phyloP scores from a whole-genome alignment of 2,113 vertebrate species.

The Empidonax traillii region DNA sequence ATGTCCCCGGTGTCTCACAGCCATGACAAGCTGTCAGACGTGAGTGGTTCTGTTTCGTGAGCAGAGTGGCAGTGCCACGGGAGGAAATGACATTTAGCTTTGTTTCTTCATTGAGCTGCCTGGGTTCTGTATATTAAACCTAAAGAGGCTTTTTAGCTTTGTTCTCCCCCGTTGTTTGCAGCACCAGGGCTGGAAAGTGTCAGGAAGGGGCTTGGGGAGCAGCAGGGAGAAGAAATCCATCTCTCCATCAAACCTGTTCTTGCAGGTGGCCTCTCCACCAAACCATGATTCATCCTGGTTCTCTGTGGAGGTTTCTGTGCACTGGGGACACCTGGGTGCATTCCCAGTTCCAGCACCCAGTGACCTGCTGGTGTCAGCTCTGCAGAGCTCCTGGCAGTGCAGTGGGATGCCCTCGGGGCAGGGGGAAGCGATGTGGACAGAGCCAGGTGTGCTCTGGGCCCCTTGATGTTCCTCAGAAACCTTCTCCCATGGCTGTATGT shows the following conservation, averaged over 20 bases:
- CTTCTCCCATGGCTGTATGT: background rate
- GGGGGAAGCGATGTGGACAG: background rate
- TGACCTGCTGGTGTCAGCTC: background rate
- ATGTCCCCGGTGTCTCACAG: background rate
- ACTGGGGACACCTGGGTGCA: fast-evolving
- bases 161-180: background rate
- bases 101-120: constrained; percentile 30
- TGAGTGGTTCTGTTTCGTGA: background rate
- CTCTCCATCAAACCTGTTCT: background rate
- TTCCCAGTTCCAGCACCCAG: background rate
- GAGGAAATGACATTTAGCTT: constrained; percentile 34
- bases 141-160: background rate
- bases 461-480: background rate
- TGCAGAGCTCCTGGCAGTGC: fast-evolving
- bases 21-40: background rate
- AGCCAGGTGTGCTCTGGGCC: background rate
- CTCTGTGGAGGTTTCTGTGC: background rate
- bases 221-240: background rate
- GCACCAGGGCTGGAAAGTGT: background rate
- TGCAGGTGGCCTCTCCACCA: background rate
- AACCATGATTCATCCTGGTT: background rate
- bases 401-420: background rate
- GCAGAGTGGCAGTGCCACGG: background rate
- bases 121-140: constrained; percentile 10
- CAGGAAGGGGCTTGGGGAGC: background rate